Evolutionary conservation across 2,888 invertebrate genomes (phyloP).

Genomic region (Ceramica pisi): DNA sequence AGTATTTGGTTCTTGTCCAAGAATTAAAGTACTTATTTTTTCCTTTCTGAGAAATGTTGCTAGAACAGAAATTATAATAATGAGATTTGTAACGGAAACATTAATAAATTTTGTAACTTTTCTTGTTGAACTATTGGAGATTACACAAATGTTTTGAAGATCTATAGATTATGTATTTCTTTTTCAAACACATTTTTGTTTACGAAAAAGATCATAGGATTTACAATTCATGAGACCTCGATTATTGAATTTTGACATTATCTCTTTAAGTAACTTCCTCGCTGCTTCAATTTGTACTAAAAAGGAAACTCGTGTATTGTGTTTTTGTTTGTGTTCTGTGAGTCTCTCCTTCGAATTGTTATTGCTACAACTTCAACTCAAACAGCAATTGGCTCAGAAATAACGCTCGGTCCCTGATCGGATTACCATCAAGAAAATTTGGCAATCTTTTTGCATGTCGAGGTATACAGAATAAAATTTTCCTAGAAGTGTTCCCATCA

Average conservation of each 20-base stretch:
- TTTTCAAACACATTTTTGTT: not conserved
- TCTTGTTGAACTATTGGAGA: constrained; percentile 32
- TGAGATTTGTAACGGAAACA: constrained; percentile 35
- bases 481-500: constrained; percentile 33
- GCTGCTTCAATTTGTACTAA: constrained; percentile 11
- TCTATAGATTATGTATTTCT: not conserved
- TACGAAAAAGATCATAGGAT: not conserved
- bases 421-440: constrained; percentile 33
- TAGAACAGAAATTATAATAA: constrained; percentile 42
- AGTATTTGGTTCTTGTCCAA: constrained; percentile 60
- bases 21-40: constrained; percentile 54
- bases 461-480: constrained; percentile 15
- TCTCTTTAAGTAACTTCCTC: constrained; percentile 3
- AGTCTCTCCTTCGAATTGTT: constrained; percentile 35
- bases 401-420: constrained; percentile 29
- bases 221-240: constrained; percentile 21
- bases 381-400: constrained; percentile 41
- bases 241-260: constrained; percentile 6
- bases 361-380: constrained; percentile 34
- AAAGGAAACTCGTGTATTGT: constrained; percentile 26
- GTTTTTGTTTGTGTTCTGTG: constrained; percentile 31
- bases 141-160: constrained; percentile 12
- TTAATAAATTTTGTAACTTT: constrained; percentile 30
- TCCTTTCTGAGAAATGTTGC: constrained; percentile 34
- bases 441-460: constrained; percentile 15